Base-by-base conservation (phyloP, 2,797 vertebrate genomes). In the Podargus strigoides region DNA sequence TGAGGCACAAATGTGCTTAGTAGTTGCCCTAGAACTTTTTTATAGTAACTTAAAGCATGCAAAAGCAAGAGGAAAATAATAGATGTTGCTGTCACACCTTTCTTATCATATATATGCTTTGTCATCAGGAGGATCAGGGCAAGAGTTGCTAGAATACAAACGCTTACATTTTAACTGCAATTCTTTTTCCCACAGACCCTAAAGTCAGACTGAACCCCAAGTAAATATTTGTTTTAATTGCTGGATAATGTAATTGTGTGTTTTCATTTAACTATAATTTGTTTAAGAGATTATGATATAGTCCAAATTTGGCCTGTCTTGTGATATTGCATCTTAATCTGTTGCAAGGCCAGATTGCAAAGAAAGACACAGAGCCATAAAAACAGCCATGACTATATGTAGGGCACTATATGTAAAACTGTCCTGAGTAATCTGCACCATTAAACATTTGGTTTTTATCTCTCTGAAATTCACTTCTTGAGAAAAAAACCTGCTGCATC, bases 1-100 rank as follows among this genome's bases (percentile, higher is more conserved):
- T 2, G 94, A 97, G 95, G 92, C 91, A 97, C 67, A 36, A 77
- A 52, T 27, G 44, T 66, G 66, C 85, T 86, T 67, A 93, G 89
- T 64, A 90, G 87, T 60, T 82, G 46, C 34, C 34, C 55, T 79
- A 82, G 24, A 91, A 66, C 58, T 89, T 83, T 83, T 87, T 90
- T 39, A 83, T 24, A 91, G 83, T 53, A 81, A 91, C 72, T 75
- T 75, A 76, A 56, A 91, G 72, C 77, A 80, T 41, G 53, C 30
- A 64, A 69, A 73, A 72, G 42, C 2, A 4, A 77, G 55, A 50
- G 90, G 62, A 81, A 79, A 91, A 75, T 30, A 89, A 62, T 53
- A 83, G 68, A 69, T 50, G 74, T 49, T 89, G 36, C 93, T 4
- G 3, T 58, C 56, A 84, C 36, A 74, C 23, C 47, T 91, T 92